phyloP scores from a whole-genome alignment of 2,888 invertebrate genomes.

The Lasioglossum morio region DNA sequence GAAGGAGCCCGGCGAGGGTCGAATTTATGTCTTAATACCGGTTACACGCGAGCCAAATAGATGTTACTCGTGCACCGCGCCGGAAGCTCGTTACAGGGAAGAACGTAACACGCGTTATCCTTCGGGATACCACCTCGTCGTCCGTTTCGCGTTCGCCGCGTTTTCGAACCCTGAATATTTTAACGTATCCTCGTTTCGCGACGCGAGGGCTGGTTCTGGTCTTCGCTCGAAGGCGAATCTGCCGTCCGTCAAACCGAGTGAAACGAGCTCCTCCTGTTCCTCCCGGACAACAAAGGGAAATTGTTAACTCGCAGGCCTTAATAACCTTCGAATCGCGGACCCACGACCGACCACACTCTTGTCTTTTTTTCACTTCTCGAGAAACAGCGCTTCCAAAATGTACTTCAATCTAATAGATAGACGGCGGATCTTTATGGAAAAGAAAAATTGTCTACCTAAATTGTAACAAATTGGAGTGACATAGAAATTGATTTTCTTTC shows the following conservation, averaged over 20 bases:
- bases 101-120: not conserved
- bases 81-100: slow-evolving; percentile 43
- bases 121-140: not conserved
- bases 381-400: no score
- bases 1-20: not conserved
- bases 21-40: slow-evolving; percentile 26
- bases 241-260: not conserved
- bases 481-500: no score
- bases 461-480: no score
- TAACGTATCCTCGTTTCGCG: slow-evolving; percentile 50
- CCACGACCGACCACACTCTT: no score
- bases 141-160: not conserved
- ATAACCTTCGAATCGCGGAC: not conserved
- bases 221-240: not conserved
- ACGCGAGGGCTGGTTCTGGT: not conserved
- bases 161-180: slow-evolving; percentile 62
- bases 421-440: no score
- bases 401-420: no score
- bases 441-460: no score
- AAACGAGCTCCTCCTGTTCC: not conserved
- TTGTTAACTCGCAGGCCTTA: slow-evolving; percentile 4
- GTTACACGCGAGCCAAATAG: not conserved
- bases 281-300: slow-evolving; percentile 1
- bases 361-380: no score
- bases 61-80: not conserved